A percentile compares a stretch with the other conserved stretches of the same genome.
Evolutionary conservation across 1,140 invertebrate genomes (phyloP).

Genomic region (Pseudomyrmex cubaensis): DNA sequence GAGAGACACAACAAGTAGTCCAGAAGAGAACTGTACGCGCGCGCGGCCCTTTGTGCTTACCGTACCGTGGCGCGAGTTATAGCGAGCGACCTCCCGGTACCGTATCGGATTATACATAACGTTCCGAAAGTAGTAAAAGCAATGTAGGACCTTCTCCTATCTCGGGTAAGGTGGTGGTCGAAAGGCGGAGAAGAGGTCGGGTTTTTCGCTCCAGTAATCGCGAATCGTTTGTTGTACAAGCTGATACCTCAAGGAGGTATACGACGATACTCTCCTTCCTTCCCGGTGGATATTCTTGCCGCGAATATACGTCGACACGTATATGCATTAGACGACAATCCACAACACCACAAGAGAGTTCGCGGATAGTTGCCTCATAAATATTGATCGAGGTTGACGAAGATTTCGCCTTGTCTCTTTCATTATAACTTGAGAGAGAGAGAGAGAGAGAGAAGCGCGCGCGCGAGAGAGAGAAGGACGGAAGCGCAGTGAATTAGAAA

Average conservation of each 20-base stretch:
- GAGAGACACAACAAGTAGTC: constrained; percentile 44
- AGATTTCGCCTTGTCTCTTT: too few species aligned
- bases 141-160: constrained; percentile 18
- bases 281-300: constrained; percentile 1
- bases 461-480: too few species aligned
- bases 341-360: too few species aligned
- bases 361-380: not conserved
- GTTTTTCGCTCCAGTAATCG: constrained; percentile 80
- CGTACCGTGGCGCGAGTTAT: constrained; percentile 67
- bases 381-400: constrained; percentile 12
- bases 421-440: too few species aligned
- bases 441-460: not conserved
- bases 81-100: constrained; percentile 64
- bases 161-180: constrained; percentile 29
- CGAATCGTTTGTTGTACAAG: constrained; percentile 78
- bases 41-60: constrained; percentile 58
- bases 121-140: constrained; percentile 67
- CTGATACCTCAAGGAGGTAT: constrained; percentile 38
- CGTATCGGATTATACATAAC: constrained; percentile 65
- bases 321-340: not conserved
- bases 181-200: constrained; percentile 74
- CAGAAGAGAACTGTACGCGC: constrained; percentile 63
- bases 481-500: not conserved
- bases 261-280: constrained; percentile 16
- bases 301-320: not conserved